A percentile compares a stretch with the other conserved stretches of the same genome.
Evolutionary conservation across 2,113 vertebrate species (phyloP).

Genomic region (Nerophis lumbriciformis): DNA sequence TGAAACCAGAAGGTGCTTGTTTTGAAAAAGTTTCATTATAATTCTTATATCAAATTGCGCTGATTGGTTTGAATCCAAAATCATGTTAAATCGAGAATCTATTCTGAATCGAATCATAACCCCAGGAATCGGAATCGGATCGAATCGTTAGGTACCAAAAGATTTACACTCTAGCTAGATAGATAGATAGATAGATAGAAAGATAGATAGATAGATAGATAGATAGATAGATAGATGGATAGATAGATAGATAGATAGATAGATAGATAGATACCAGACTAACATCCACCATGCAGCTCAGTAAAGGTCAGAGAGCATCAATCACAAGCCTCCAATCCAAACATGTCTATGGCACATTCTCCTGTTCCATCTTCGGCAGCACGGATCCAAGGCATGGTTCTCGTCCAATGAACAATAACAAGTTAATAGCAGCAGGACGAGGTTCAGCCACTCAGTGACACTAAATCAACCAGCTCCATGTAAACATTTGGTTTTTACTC

Average conservation of each 20-base stretch:
- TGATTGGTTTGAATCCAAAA: too few species aligned
- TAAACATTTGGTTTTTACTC: slow-evolving; percentile 51
- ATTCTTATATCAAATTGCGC: too few species aligned
- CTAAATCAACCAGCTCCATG: slow-evolving; percentile 55
- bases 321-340: slow-evolving; percentile 55
- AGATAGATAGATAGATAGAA: too few species aligned
- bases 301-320: slow-evolving; percentile 48
- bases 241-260: neutral
- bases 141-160: too few species aligned
- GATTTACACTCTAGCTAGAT: too few species aligned
- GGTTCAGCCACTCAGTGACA: slow-evolving; percentile 42
- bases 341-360: slow-evolving; percentile 51
- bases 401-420: slow-evolving; percentile 59
- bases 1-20: too few species aligned
- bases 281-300: neutral
- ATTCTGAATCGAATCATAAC: too few species aligned
- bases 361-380: slow-evolving; percentile 38
- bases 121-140: too few species aligned
- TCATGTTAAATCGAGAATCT: too few species aligned
- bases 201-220: too few species aligned
- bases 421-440: slow-evolving; percentile 46
- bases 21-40: too few species aligned
- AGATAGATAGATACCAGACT: slow-evolving; percentile 1
- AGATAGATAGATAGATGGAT: neutral
- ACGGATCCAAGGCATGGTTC: slow-evolving; percentile 50